Conservation (phyloP, 2,888 invertebrate genomes). For the Acanthosoma haemorrhoidale region DNA sequence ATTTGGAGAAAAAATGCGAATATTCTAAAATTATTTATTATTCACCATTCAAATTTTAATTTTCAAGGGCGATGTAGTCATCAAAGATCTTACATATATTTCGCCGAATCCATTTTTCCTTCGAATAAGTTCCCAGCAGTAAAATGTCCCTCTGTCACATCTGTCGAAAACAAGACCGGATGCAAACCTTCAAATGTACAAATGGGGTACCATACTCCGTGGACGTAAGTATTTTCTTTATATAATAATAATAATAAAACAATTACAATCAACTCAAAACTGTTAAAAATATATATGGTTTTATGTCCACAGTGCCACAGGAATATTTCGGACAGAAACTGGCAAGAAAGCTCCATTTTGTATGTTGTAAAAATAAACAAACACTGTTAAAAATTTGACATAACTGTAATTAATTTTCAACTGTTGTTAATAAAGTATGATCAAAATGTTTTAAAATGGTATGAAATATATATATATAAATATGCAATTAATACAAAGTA, state of each 20-base stretch:
- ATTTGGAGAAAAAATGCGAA: too few relatives aligned
- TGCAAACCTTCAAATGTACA: not conserved
- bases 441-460: too few relatives aligned
- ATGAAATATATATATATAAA: too few relatives aligned
- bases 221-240: not conserved
- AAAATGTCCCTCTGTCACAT: not conserved
- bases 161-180: not conserved
- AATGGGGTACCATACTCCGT: not conserved
- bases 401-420: too few relatives aligned
- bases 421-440: too few relatives aligned
- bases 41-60: too few relatives aligned
- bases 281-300: not conserved
- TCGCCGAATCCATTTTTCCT: not conserved
- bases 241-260: too few relatives aligned
- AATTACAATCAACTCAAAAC: not conserved
- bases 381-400: too few relatives aligned
- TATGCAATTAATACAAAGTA: too few relatives aligned
- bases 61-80: slow-evolving; percentile 11
- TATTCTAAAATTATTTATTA: too few relatives aligned
- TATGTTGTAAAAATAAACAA: too few relatives aligned
- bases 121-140: not conserved
- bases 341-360: not conserved
- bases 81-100: not conserved
- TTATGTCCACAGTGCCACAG: not conserved
- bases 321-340: not conserved